A percentile compares a stretch with the other conserved stretches of the same genome.
Conservation (phyloP, 2,797 vertebrate genomes). For the Ataeniobius toweri region DNA sequence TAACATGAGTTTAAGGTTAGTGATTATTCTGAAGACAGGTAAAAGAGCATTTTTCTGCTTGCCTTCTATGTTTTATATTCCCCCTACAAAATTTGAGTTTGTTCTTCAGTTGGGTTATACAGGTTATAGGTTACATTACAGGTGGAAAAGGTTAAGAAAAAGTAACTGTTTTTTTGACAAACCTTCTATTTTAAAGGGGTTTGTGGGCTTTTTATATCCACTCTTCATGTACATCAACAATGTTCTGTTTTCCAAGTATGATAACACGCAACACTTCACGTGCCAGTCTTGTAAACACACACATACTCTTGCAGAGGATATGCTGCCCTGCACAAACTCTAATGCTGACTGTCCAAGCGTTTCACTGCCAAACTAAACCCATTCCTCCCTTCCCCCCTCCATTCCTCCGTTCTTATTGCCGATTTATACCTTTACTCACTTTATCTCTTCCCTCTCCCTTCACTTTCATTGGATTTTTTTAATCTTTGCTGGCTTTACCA, state of each 20-base stretch:
- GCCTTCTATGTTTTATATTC: not conserved
- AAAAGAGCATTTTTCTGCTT: not conserved
- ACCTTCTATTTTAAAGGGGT: not conserved
- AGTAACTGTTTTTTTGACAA: no score
- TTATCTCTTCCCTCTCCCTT: not conserved
- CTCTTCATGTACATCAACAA: not conserved
- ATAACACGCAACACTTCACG: constrained; percentile 7
- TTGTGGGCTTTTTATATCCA: not conserved
- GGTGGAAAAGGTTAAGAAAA: no score
- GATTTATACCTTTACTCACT: not conserved
- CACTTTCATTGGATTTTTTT: constrained; percentile 5
- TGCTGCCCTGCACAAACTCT: constrained; percentile 9
- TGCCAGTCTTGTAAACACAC: constrained; percentile 30
- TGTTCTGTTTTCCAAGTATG: not conserved
- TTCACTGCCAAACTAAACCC: constrained; percentile 50
- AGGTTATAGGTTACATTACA: not conserved
- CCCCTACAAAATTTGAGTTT: not conserved
- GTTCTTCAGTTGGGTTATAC: not conserved
- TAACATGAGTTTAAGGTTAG: not conserved
- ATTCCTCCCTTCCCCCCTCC: not conserved
- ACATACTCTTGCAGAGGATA: not conserved
- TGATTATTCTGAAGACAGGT: not conserved
- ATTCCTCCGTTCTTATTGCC: not conserved
- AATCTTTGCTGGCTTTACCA: constrained; percentile 1
- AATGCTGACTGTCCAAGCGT: constrained; percentile 39